phyloP scores from a whole-genome alignment of 2,797 vertebrate genomes.

The Characodon lateralis region DNA sequence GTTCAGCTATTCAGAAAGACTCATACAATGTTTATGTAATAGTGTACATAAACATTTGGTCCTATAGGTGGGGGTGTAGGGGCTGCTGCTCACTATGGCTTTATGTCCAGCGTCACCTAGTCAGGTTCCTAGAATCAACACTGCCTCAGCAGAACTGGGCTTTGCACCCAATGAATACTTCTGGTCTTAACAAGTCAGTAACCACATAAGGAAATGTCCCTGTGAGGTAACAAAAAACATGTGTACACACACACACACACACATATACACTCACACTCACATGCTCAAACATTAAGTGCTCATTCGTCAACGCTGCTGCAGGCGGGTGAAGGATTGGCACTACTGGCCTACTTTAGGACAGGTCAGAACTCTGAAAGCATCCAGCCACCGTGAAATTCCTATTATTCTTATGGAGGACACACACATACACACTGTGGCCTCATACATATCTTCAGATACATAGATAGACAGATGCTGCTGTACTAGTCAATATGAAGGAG shows the following conservation, averaged over 20 bases:
- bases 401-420: slow-evolving; percentile 55
- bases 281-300: slow-evolving; percentile 42
- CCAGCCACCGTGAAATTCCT: slow-evolving; percentile 73
- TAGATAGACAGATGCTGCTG: neutral
- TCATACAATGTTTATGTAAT: no score
- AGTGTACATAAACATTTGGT: neutral
- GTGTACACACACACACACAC: slow-evolving; percentile 17
- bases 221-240: slow-evolving; percentile 11
- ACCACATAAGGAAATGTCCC: neutral
- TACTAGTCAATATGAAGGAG: neutral
- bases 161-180: neutral
- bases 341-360: slow-evolving; percentile 72
- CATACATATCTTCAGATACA: neutral
- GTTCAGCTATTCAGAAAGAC: no score
- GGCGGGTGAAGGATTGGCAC: slow-evolving; percentile 53
- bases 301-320: slow-evolving; percentile 40
- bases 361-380: slow-evolving; percentile 69
- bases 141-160: neutral
- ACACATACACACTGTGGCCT: slow-evolving; percentile 18
- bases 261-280: slow-evolving; percentile 27
- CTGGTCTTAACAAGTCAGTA: neutral
- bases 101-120: neutral
- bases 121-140: neutral
- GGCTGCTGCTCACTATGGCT: neutral
- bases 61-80: neutral